Percentiles rank a stretch among this genome's conserved stretches.
phyloP scores from a whole-genome alignment of 2,888 invertebrate species.

The Sinodicranocentrus sp. region DNA sequence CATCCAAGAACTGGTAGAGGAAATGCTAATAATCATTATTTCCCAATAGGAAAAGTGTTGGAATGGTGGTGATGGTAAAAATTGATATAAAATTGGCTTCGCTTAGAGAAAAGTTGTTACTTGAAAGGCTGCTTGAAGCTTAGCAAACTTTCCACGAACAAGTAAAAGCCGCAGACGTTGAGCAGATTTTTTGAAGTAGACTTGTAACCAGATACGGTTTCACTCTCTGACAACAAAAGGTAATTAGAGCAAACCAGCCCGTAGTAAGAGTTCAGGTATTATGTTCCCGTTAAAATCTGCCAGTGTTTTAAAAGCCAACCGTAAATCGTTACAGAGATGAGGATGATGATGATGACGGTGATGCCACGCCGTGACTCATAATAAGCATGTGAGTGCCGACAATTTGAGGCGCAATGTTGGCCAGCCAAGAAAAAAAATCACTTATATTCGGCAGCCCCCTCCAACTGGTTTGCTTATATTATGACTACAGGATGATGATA shows the following conservation, averaged over 20 bases:
- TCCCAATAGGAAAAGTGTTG: too few relatives aligned
- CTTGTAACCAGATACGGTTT: not conserved
- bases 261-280: not conserved
- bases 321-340: constrained; percentile 2
- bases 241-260: constrained; percentile 11
- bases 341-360: constrained; percentile 9
- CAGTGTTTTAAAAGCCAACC: not conserved
- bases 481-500: constrained; percentile 3
- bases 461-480: constrained; percentile 14
- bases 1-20: too few relatives aligned
- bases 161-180: too few relatives aligned
- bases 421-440: constrained; percentile 41
- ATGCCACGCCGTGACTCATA: constrained; percentile 32
- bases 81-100: too few relatives aligned
- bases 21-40: too few relatives aligned
- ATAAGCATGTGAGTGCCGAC: constrained; percentile 20
- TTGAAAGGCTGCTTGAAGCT: too few relatives aligned
- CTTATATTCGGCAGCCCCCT: constrained; percentile 20
- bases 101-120: too few relatives aligned
- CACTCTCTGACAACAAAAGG: not conserved
- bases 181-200: too few relatives aligned
- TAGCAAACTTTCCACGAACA: too few relatives aligned
- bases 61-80: too few relatives aligned
- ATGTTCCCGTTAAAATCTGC: not conserved
- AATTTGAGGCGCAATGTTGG: constrained; percentile 36